Percentiles rank a stretch among this genome's conserved stretches.
Conservation (phyloP, 1,140 invertebrate species). For the Trypoxylus dichotomus region DNA sequence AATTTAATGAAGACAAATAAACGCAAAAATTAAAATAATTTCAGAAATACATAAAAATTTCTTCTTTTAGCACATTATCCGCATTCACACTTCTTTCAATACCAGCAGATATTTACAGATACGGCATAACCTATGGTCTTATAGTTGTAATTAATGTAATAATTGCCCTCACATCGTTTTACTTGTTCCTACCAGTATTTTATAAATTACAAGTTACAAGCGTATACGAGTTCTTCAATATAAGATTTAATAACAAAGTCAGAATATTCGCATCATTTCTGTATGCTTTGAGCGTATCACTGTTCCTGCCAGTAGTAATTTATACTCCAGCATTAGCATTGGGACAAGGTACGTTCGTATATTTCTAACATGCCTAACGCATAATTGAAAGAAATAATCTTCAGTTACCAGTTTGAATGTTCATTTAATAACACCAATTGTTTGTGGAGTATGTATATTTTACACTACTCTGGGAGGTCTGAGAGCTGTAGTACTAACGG, state of each 20-base stretch:
- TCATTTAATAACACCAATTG: constrained; percentile 64
- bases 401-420: constrained; percentile 69
- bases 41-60: background rate
- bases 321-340: constrained; percentile 63
- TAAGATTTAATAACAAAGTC: constrained; percentile 55
- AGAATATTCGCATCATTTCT: constrained; percentile 61
- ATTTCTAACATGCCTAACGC: background rate
- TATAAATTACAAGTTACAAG: constrained; percentile 72
- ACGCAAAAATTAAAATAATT: constrained; percentile 60
- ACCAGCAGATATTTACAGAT: constrained; percentile 75
- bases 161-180: constrained; percentile 51
- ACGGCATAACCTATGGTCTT: constrained; percentile 67
- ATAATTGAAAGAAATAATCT: constrained; percentile 40
- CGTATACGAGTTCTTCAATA: constrained; percentile 65
- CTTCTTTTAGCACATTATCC: constrained; percentile 57
- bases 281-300: constrained; percentile 54
- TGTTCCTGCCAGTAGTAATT: constrained; percentile 60
- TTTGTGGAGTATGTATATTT: constrained; percentile 74
- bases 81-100: constrained; percentile 75
- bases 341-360: constrained; percentile 60
- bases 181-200: constrained; percentile 64
- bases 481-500: constrained; percentile 72
- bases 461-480: constrained; percentile 75
- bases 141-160: background rate
- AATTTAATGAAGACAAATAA: no score